Conservation (phyloP, 1,140 invertebrate species). For the Drosophila takahashii region DNA sequence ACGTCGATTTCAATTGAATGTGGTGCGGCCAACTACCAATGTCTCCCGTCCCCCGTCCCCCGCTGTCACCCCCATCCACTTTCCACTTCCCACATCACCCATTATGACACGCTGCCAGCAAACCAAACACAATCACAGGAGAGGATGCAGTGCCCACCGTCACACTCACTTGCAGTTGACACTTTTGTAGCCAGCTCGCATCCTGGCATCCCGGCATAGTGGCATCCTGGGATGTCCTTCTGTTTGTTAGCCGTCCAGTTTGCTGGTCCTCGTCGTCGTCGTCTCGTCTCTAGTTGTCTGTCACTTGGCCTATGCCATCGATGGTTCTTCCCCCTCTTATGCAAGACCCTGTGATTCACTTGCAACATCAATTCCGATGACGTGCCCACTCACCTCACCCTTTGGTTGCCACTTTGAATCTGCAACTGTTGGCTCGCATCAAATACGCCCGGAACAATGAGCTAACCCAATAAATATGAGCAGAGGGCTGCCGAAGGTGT, state of each 20-base stretch:
- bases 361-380: slow-evolving; percentile 64
- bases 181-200: slow-evolving; percentile 55
- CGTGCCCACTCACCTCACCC: slow-evolving; percentile 25
- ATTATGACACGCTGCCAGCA: slow-evolving; percentile 74
- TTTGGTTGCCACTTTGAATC: slow-evolving; percentile 25
- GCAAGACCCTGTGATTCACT: slow-evolving; percentile 39
- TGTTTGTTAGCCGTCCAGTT: slow-evolving; percentile 66
- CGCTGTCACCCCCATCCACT: slow-evolving; percentile 17
- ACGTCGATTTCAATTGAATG: slow-evolving; percentile 81
- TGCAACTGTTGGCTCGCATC: slow-evolving; percentile 26
- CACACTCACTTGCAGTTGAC: slow-evolving; percentile 77
- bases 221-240: slow-evolving; percentile 50
- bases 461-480: slow-evolving; percentile 35
- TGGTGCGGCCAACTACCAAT: slow-evolving; percentile 69
- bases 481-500: not conserved
- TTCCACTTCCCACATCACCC: slow-evolving; percentile 43
- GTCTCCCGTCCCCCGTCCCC: slow-evolving; percentile 5
- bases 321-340: slow-evolving; percentile 28
- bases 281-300: slow-evolving; percentile 23
- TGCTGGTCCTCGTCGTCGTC: slow-evolving; percentile 17
- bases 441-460: slow-evolving; percentile 28
- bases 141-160: slow-evolving; percentile 50
- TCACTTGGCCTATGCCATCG: slow-evolving; percentile 56
- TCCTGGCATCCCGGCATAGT: slow-evolving; percentile 6
- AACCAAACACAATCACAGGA: slow-evolving; percentile 77